Base-by-base conservation (phyloP, 2,797 vertebrate genomes). In the Merluccius polli region DNA sequence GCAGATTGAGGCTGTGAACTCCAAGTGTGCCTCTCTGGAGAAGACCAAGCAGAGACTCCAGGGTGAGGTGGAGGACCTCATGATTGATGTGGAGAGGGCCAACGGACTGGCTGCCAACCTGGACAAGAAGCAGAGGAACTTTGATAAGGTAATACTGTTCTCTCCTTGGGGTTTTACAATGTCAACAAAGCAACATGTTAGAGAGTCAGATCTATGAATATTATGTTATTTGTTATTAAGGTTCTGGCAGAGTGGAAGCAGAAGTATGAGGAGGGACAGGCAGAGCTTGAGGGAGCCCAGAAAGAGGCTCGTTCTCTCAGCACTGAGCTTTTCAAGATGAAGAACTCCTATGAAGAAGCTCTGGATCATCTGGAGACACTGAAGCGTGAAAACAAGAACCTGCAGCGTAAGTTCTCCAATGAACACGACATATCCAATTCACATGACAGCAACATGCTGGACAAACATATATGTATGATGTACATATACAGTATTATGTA, bases 251-350 rank as follows among this genome's bases (percentile, higher is more conserved):
- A 94, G 73, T 94, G 94, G 94, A 94, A 94, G 71, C 92, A 94
- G 76, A 95, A 95, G 75, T 94, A 89, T 33, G 93, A 94, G 31
- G 93, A 94, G 76, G 89, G 90, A 0, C 94, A 94, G 80, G 85
- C 92, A 81, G 94, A 94, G 76, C 87, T 94, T 38, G 94, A 94
- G 74, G 90, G 91, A 52, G 88, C 93, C 0, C 92, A 92, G 87
- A 94, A 94, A 81, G 94, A 94, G 77, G 85, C 92, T 4, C 90
- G 91, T 0, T 87, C 90, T 36, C 89, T 95, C 24, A 88, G 94
- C 79, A 94, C 94, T 0, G 94, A 94, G 73, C 85, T 94, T 21
- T 95, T 95, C 81, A 95, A 95, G 85, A 93, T 94, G 90, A 94
- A 94, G 87, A 94, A 95, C n/a, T 91, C 92, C 10, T 95, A 94